Evolutionary conservation across 1,140 invertebrate genomes (phyloP).

Genomic region (Eueides isabella): DNA sequence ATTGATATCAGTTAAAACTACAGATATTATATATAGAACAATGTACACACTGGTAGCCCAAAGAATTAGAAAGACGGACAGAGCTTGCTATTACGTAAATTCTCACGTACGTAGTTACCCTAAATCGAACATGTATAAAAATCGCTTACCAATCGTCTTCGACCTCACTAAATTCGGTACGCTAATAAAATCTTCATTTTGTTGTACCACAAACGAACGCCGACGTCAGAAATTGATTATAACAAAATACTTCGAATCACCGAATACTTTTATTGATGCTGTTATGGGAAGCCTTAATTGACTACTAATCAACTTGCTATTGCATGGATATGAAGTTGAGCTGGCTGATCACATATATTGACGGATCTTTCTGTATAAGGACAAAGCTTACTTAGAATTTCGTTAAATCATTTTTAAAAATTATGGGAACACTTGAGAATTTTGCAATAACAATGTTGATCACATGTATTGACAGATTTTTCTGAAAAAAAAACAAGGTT

Average conservation of each 20-base stretch:
- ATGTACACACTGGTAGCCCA: not conserved
- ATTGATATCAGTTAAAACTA: not conserved
- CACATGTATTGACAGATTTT: too few relatives aligned
- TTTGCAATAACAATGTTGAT: too few relatives aligned
- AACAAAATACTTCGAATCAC: slow-evolving; percentile 77
- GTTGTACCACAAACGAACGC: slow-evolving; percentile 69
- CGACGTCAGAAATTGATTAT: slow-evolving; percentile 77
- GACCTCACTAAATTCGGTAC: slow-evolving; percentile 76
- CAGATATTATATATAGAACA: not conserved
- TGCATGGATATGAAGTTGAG: slow-evolving; percentile 22
- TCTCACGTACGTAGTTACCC: not conserved
- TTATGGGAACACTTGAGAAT: not conserved
- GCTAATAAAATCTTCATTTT: slow-evolving; percentile 75
- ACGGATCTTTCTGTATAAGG: slow-evolving; percentile 9
- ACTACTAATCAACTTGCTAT: slow-evolving; percentile 69
- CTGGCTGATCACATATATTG: slow-evolving; percentile 9
- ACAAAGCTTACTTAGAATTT: not conserved
- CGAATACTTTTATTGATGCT: slow-evolving; percentile 74
- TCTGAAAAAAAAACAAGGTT: too few relatives aligned
- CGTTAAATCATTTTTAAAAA: not conserved
- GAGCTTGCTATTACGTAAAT: slow-evolving; percentile 44
- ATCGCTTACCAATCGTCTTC: slow-evolving; percentile 40
- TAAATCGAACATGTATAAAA: slow-evolving; percentile 19
- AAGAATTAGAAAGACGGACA: slow-evolving; percentile 51
- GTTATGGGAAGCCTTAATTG: slow-evolving; percentile 76